Percentiles rank a stretch among this genome's conserved stretches.
Conservation (phyloP, 2,797 vertebrate genomes). For the Enteromius mattozi region DNA sequence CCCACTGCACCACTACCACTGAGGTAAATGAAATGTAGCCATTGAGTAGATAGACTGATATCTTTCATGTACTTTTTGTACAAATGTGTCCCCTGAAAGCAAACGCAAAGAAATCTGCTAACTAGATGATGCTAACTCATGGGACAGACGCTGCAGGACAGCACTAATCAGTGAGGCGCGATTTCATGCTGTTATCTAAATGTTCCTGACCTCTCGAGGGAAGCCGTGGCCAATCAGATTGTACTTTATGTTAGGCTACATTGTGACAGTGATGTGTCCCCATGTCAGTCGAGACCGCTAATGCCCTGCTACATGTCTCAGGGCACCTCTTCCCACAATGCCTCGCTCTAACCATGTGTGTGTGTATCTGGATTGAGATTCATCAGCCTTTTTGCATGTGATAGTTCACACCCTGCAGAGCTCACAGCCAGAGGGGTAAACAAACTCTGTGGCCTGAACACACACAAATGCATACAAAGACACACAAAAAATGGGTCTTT, state of each 20-base stretch:
- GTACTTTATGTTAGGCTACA: neutral
- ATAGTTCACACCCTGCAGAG: constrained; percentile 65
- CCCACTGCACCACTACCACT: neutral
- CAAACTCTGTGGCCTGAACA: constrained; percentile 63
- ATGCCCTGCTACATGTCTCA: constrained; percentile 18
- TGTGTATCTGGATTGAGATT: constrained; percentile 20
- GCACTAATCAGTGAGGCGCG: neutral
- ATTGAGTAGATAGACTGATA: neutral
- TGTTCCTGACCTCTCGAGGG: constrained; percentile 18
- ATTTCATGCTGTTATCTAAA: constrained; percentile 36
- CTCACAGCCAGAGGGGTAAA: constrained; percentile 75
- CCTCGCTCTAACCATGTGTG: neutral
- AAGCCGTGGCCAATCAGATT: neutral
- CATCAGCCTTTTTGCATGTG: constrained; percentile 72
- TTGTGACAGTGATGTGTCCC: constrained; percentile 23
- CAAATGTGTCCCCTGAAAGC: constrained; percentile 1
- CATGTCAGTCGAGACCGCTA: neutral
- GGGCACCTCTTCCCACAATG: neutral
- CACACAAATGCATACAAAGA: constrained; percentile 40
- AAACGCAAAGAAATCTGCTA: neutral
- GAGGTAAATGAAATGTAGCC: neutral
- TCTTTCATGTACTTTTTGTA: neutral
- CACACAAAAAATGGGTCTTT: constrained; percentile 26
- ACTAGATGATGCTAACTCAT: neutral
- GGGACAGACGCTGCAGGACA: neutral